These are phyloP conservation scores for Lutjanus argentimaculatus DNA, from an alignment of 2,797 vertebrate genomes.

Conservation along the genomic window DNA sequence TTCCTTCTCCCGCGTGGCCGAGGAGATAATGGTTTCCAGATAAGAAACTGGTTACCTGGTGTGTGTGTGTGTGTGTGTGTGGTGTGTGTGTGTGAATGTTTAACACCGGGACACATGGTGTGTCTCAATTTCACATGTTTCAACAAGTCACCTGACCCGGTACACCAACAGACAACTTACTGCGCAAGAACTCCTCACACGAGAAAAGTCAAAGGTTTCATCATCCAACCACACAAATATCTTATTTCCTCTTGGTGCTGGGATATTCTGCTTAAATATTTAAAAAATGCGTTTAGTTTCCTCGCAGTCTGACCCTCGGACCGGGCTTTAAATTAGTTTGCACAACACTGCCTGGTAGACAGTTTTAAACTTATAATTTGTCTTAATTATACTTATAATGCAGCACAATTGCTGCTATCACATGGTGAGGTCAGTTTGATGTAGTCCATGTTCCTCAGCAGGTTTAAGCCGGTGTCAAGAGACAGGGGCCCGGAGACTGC, in stretches of 20 bases:
- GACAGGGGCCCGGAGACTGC: background rate
- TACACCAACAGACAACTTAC: conserved; percentile 24
- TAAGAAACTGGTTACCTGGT: conserved; percentile 18
- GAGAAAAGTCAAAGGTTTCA: background rate
- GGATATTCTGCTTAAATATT: background rate
- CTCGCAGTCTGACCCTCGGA: background rate
- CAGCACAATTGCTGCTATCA: background rate
- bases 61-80: too few species aligned
- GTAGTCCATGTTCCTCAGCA: background rate
- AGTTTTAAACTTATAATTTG: background rate
- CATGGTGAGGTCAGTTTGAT: background rate
- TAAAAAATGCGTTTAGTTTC: background rate
- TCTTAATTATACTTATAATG: background rate
- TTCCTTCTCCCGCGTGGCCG: background rate
- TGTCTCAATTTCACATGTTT: conserved; percentile 54
- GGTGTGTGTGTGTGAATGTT: conserved; percentile 53
- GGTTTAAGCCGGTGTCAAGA: background rate
- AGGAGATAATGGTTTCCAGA: conserved; percentile 13
- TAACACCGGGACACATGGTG: conserved; percentile 42
- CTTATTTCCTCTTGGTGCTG: conserved; percentile 7
- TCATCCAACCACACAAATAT: background rate
- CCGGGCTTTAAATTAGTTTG: background rate
- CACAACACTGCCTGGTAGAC: background rate
- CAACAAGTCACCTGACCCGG: conserved; percentile 71
- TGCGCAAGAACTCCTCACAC: conserved; percentile 39